Evolutionary conservation across 1,140 invertebrate species (phyloP).

Genomic region (Drosophila ercepeae): DNA sequence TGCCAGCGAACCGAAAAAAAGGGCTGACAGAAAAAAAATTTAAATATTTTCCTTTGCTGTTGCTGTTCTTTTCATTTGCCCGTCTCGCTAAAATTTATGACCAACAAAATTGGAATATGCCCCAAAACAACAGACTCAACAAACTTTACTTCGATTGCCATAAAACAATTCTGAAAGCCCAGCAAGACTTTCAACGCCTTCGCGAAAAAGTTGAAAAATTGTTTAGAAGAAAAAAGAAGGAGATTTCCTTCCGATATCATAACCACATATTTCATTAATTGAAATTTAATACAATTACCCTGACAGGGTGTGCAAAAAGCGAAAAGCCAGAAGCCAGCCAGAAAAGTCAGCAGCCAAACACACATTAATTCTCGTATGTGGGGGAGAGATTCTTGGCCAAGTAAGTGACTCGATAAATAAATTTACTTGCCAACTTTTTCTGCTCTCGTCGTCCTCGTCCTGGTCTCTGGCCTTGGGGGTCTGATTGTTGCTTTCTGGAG

Average conservation of each 20-base stretch:
- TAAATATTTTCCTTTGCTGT: constrained; percentile 60
- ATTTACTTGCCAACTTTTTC: constrained; percentile 58
- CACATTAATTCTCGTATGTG: constrained; percentile 45
- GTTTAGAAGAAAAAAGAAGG: neutral
- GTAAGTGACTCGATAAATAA: constrained; percentile 76
- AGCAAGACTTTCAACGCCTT: neutral
- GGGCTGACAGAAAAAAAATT: constrained; percentile 55
- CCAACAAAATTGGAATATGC: constrained; percentile 64
- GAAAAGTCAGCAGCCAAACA: constrained; percentile 59
- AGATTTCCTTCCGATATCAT: constrained; percentile 10
- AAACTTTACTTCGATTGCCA: constrained; percentile 38
- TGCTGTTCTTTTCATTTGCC: constrained; percentile 57
- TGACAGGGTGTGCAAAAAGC: constrained; percentile 41
- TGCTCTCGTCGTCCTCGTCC: neutral
- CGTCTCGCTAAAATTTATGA: constrained; percentile 71
- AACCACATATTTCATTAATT: constrained; percentile 64
- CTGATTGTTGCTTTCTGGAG: constrained; percentile 44
- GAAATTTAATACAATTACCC: constrained; percentile 80
- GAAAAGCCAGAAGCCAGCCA: constrained; percentile 62
- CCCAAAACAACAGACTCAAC: constrained; percentile 22
- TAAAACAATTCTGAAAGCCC: neutral
- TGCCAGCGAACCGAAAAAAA: constrained; percentile 36
- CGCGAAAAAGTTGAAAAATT: neutral
- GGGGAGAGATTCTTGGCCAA: constrained; percentile 46
- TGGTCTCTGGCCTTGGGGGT: constrained; percentile 26